Base-by-base conservation (phyloP, 2,113 vertebrate species). In the Neotoma lepida region DNA sequence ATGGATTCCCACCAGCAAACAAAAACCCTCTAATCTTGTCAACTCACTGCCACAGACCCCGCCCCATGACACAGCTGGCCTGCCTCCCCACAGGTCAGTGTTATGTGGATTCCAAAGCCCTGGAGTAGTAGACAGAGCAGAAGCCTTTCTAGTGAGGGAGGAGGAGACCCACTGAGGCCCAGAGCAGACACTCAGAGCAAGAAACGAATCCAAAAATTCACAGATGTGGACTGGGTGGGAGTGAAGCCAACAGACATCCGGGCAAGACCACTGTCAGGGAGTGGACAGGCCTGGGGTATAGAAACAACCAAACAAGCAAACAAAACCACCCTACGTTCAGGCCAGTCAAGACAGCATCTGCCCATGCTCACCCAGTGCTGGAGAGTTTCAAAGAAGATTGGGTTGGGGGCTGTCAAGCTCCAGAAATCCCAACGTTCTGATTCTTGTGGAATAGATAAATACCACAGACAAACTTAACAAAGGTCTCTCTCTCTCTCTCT, bases 391-490 rank as follows among this genome's bases (percentile, higher is more conserved):
- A 86, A 88, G 56, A 88, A 78, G 71, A 63, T 63, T 41, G 70
- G 20, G 54, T 14, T 28, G 41, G 73, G 84, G 95, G 88, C 41
- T 70, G 88, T 39, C 51, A 88, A 6, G 58, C 68, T 97, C 94
- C 86, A 93, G 86, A 74, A 26, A 97, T 0, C 95, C 68, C 86
- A 95, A 85, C 77, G 54, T 58, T 90, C 44, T 15, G 56, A 82
- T 95, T 91, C 82, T 92, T 88, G 94, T 28, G 78, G 70, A 54
- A 86, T 54, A 0, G 94, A 74, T 70, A 74, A 28, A 96, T 76
- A 95, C 6, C 87, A 87, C 70, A 73, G 6, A 14, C 68, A 96
- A 97, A 97, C 89, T 97, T 96, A 87, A 76, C 51, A 84, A 61
- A 94, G 80, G 88, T 73, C 33, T 81, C 51, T 51, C 28, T 77